Evolutionary conservation across 2,888 invertebrate genomes (phyloP), one percentile per base, ranked within the genome.

Genomic region (Buathra laborator): DNA sequence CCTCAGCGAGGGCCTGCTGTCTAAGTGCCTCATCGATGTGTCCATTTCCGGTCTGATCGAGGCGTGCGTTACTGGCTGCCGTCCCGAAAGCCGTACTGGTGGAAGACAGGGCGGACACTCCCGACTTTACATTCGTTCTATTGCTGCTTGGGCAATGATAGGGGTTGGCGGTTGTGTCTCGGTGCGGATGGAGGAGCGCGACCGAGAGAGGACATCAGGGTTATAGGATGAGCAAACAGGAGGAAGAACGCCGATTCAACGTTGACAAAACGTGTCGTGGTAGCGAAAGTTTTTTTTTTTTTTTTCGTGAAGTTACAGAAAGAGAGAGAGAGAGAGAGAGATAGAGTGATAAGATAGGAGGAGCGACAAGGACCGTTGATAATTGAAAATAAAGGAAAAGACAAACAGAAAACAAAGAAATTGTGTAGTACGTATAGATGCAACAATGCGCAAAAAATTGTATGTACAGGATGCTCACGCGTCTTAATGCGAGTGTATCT

Each of bases 1-100:
- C 99, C 93, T 99, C 99, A 43, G 99, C 99, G 84, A 99, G 94
- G 53, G 97, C 98, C 94, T 98, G 97, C 90, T 97, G 96, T 92
- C 97, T 96, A 83, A 98, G 95, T 79, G 96, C 96, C 92, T 99
- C 99, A 92, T 98, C 98, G 84, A 98, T 97, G 89, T 95, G 94
- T 78, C 97, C 97, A 91, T 97, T 97, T 86, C 96, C 95, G 83
- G 94, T 90, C 89, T 94, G 94, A 92, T 97, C 96, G 86, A 97
- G 95, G 76, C 96, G 96, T 46, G 96, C 95, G 79, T 97, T 97
- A 67, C 96, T 96, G 76, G 97, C 97, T 83, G 97, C 97, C 92
- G 97, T 96, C 87, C 98, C 98, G 95, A 98, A 98, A 86, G 98
- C 97, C 89, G 97, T 97, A 92, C 98, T 98, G 91, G 98, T 98